Base-by-base conservation (phyloP, 1,140 invertebrate species). In the Lepidurus apus region DNA sequence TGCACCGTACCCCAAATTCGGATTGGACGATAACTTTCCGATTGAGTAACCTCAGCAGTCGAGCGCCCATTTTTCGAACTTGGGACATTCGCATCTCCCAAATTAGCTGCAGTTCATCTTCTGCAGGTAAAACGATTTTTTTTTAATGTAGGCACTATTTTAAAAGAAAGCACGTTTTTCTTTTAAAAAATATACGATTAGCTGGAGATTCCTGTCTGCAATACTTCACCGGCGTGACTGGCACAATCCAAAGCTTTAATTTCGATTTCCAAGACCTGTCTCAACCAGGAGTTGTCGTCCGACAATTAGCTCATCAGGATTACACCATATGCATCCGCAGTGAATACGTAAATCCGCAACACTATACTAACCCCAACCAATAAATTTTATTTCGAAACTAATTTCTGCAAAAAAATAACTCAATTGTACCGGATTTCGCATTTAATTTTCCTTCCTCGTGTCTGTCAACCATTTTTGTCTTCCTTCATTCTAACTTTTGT, bases 231-330 rank as follows among this genome's bases (percentile, higher is more conserved):
- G 87, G 85, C 3, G 80, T 85, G 4, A 86, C 87, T 8, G 92
- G 90, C 13, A 90, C 87, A 0, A 89, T 94, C n/a, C 88, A 85
- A 45, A 93, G 92, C 83, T 95, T 95, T 80, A 94, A 93, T 83
- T 93, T 91, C 82, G 90, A 88, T 7, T 77, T 47, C 24, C 26
- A 42, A 42, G 47, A 43, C 13, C 26, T 75, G n/a, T 75, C 74
- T 17, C 87, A 87, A 47, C 21, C 65, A 26, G 44, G 42, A 7
- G 73, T 73, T 5, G 43, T 11, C 10, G 73, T 17, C 13, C 77
- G 53, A 8, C 77, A 78, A 24, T 73, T 78, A n/a, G 53, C 77
- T 13, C 77, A 78, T 44, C 77, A 78, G 73, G 77, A 78, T 74
- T 78, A 78, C 77, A 73, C 77, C 3, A 73, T 78, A 10, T 78